Evolutionary conservation across 2,888 invertebrate genomes (phyloP), one percentile per base, ranked within the genome.

Genomic region (Gnatocerus cornutus): DNA sequence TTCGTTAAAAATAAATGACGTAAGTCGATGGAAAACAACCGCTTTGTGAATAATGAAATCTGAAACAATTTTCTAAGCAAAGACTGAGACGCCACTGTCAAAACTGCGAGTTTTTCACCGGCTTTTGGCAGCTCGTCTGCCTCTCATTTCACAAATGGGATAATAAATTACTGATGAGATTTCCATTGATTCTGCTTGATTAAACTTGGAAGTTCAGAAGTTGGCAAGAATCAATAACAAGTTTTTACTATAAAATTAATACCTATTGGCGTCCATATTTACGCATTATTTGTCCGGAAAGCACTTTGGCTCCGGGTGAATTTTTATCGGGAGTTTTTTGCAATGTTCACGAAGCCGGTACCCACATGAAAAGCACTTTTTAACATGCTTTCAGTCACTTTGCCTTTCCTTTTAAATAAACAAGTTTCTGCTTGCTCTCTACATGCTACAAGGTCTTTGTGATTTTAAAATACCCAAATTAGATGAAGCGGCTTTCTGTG

Each of bases 391-490:
- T 68, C 68, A 68, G 61, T 53, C 68, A 68, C 68, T 68, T 68
- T 68, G 61, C 41, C 61, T 41, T 61, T 68, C 61, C 59, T 68
- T 68, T 61, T 68, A 61, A 68, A 68, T 68, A 68, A 61, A 68
- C 68, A 68, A 68, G 68, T 68, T 68, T 68, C 46, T 33, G 68
- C 68, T 61, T 68, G 52, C 68, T 61, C 55, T 68, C 61, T 59
- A 14, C 59, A 66, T 39, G 30, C 52, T 61, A 52, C 52, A 68
- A 10, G 45, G 53, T 41, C 68, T 68, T 68, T 68, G 68, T 68
- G 68, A 68, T 68, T 68, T 68, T 68, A 68, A 68, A 68, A 68
- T 68, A 53, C 45, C 53, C 37, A 68, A 68, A 68, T 61, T 61
- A 62, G 61, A 68, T 68, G 46, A 62, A 62, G 68, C 61, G 55